Percentiles rank a stretch among this genome's conserved stretches.
Conservation (phyloP, 2,113 vertebrate genomes). For the Indri indri region DNA sequence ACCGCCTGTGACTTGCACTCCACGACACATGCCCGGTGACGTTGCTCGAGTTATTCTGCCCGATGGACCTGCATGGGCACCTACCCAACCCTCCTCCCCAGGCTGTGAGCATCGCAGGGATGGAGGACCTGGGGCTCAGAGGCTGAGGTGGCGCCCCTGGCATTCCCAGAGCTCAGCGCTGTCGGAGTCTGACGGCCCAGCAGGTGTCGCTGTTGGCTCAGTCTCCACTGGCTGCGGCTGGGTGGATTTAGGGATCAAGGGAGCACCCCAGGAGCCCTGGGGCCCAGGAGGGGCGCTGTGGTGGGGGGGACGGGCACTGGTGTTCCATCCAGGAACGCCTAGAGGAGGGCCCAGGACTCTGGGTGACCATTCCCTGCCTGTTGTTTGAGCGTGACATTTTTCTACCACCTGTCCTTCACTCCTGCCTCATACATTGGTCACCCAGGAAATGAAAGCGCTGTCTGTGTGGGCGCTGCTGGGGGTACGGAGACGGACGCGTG, state of each 20-base stretch:
- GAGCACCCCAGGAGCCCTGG: background rate
- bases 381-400: background rate
- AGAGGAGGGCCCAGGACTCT: background rate
- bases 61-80: fast-evolving
- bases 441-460: background rate
- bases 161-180: fast-evolving
- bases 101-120: background rate
- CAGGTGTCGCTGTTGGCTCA: background rate
- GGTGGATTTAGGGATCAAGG: background rate
- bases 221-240: background rate
- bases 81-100: background rate
- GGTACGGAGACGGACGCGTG: background rate
- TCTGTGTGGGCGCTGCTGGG: background rate
- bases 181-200: background rate
- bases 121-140: background rate
- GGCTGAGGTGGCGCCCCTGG: too few species aligned
- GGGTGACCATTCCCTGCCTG: background rate
- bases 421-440: fast-evolving
- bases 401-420: background rate
- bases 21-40: fast-evolving
- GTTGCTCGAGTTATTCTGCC: background rate
- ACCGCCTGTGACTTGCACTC: background rate
- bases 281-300: background rate
- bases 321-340: background rate
- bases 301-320: too few species aligned